Base-by-base conservation (phyloP, 2,113 vertebrate genomes). In the Neogobius melanostomus region DNA sequence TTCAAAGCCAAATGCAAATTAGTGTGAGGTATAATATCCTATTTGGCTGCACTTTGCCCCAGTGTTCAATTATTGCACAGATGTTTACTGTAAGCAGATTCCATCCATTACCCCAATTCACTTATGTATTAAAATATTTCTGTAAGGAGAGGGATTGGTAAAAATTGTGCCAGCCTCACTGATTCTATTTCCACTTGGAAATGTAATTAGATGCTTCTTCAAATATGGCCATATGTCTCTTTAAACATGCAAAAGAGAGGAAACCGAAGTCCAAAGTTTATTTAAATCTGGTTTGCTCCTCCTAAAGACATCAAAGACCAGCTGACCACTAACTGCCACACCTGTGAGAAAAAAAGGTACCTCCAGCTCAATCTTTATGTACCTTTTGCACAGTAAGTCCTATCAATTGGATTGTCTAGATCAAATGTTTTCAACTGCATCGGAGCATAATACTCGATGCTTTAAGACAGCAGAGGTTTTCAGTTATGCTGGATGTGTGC, bases 401-500 rank as follows among this genome's bases (percentile, higher is more conserved):
- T 14, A 5, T 50, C 49, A 50, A 12, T 12, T 12, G 11, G 10
- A 12, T 8, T 14, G 4, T 50, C 14, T 36, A 4, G 28, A 36
- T 2, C 28, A 4, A 36, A 36, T 36, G 28, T 36, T 36, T 36
- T 36, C 28, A 36, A 36, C 28, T 36, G 28, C 28, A 36, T 36
- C 28, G 4, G 1, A 36, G 28, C 28, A 5, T 36, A 36, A 36
- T 36, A 36, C 28, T 36, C 3, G 53, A 11, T 21, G 9, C 21
- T 54, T 11, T 21, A 45, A 61, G 66, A 68, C 69, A 68, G 70
- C 62, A 67, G 71, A 70, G 77, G 76, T 83, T 68, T 70, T 65
- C 74, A 74, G 65, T 70, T 59, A 70, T 77, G 74, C 85, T 76
- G 47, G 61, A 86, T 81, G 53, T 68, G 66, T 66, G 45, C 60